A percentile compares a stretch with the other conserved stretches of the same genome.
These are phyloP conservation scores for Lepeophtheirus nordmannii DNA, from an alignment of 2,888 invertebrate species.

Conservation along the genomic window DNA sequence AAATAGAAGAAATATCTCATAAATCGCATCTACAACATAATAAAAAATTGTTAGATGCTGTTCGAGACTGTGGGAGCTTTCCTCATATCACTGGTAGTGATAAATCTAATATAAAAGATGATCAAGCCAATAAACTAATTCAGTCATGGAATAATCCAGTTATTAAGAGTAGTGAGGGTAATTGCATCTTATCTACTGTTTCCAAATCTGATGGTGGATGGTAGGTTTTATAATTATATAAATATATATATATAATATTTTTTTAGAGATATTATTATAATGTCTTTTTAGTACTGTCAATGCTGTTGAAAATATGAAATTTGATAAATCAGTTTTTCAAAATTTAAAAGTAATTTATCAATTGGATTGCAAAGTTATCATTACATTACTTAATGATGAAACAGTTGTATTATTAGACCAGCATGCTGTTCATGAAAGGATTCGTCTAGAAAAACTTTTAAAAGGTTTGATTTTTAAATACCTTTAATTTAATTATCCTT, in stretches of 20 bases:
- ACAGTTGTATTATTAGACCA: conserved; percentile 58
- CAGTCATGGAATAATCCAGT: neutral
- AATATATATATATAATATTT: neutral
- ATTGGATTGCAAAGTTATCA: conserved; percentile 43
- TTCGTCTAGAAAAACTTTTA: conserved; percentile 54
- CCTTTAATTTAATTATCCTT: neutral
- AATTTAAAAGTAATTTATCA: conserved; percentile 50
- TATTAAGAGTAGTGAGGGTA: neutral
- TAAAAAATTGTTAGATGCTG: neutral
- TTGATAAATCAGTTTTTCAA: conserved; percentile 23
- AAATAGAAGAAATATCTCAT: neutral
- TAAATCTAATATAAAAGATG: too few species aligned
- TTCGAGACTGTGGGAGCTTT: conserved; percentile 1
- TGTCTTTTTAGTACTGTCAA: neutral
- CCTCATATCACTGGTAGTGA: neutral
- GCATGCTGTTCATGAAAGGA: conserved; percentile 71
- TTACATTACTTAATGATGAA: conserved; percentile 21
- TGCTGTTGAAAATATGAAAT: conserved; percentile 12
- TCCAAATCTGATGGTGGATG: neutral
- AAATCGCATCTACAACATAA: neutral
- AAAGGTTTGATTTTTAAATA: conserved; percentile 38
- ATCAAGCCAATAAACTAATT: neutral
- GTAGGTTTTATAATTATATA: neutral
- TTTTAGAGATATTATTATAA: neutral
- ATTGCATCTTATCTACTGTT: neutral